Conservation (phyloP, 2,797 vertebrate species). For the Choloepus didactylus region DNA sequence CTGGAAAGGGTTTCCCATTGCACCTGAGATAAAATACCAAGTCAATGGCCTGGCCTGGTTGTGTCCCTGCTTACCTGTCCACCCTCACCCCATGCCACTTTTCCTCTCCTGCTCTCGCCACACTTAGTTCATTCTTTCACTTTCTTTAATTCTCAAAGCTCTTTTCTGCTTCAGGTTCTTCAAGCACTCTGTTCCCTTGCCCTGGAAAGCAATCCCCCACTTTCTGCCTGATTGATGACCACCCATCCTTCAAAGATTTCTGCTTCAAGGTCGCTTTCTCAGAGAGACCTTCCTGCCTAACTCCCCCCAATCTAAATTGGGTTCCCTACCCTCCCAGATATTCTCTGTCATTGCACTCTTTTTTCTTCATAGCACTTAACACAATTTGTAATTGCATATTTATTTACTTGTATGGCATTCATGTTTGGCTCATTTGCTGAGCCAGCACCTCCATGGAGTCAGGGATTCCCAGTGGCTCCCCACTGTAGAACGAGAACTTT, state of each 20-base stretch:
- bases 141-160: background rate
- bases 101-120: background rate
- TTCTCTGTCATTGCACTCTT: background rate
- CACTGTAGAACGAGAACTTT: background rate
- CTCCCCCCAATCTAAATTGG: no score
- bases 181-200: fast-evolving
- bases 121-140: background rate
- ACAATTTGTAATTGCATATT: no score
- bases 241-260: background rate
- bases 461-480: background rate
- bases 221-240: background rate
- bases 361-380: background rate
- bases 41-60: fast-evolving
- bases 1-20: background rate
- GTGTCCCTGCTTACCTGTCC: no score
- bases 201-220: background rate
- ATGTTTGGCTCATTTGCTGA: background rate
- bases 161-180: background rate
- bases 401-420: background rate
- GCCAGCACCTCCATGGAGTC: background rate
- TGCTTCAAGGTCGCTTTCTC: background rate
- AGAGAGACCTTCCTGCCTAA: background rate
- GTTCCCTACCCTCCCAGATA: background rate
- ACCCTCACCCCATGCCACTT: background rate
- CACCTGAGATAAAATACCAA: background rate